Conservation (phyloP, 2,797 vertebrate species). For the Cryptoblepharus egeriae region DNA sequence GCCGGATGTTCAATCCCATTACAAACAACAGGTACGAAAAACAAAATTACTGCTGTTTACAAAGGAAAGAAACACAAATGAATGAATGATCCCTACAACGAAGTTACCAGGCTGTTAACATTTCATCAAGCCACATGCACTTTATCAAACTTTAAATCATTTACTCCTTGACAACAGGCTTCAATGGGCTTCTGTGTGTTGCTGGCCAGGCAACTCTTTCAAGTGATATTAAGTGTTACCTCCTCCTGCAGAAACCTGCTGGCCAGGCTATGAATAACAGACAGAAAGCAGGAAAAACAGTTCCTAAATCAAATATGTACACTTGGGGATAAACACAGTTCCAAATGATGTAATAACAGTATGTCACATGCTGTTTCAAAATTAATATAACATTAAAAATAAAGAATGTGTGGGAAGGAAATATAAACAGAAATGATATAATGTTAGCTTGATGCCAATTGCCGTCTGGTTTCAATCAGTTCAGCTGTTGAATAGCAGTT, state of each 20-base stretch:
- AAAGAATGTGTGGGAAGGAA: conserved; percentile 69
- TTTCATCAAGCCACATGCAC: conserved; percentile 70
- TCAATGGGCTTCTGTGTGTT: conserved; percentile 66
- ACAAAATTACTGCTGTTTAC: conserved; percentile 68
- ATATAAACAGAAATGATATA: conserved; percentile 72
- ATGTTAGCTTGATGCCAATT: conserved; percentile 62
- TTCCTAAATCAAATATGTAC: conserved; percentile 75
- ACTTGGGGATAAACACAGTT: conserved; percentile 74
- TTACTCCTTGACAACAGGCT: conserved; percentile 53
- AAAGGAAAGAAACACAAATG: conserved; percentile 57
- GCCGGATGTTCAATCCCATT: conserved; percentile 55
- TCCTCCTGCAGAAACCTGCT: conserved; percentile 60
- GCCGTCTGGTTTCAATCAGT: conserved; percentile 68
- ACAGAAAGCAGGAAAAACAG: conserved; percentile 70
- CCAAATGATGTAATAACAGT: conserved; percentile 75
- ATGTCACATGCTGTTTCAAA: conserved; percentile 71
- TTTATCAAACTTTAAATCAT: conserved; percentile 75
- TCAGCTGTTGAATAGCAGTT: conserved; percentile 49
- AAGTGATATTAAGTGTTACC: conserved; percentile 63
- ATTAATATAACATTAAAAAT: conserved; percentile 73
- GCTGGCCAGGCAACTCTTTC: conserved; percentile 66
- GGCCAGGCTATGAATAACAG: conserved; percentile 70
- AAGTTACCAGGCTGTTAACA: conserved; percentile 65
- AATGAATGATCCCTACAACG: conserved; percentile 59
- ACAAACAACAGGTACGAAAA: conserved; percentile 59